A percentile compares a stretch with the other conserved stretches of the same genome.
These are phyloP conservation scores for Brachypodius melanocephalos DNA, from an alignment of 2,113 vertebrate genomes.

Conservation along the genomic window DNA sequence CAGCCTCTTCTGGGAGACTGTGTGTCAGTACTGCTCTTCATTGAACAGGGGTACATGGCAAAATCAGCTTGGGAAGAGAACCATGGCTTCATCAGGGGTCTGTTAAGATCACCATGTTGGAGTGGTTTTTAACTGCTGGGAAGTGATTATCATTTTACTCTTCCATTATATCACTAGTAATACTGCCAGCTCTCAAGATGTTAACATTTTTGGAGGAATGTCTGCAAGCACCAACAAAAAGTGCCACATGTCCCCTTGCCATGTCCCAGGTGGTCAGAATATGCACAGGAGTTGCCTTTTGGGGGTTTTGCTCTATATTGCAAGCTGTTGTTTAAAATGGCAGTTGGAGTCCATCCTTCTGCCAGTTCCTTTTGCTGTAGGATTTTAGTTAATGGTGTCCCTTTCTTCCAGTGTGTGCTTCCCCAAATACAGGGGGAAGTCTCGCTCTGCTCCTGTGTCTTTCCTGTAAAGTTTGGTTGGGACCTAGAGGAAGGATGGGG, in stretches of 20 bases:
- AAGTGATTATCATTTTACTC: not conserved
- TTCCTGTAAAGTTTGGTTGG: not conserved
- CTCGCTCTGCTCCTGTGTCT: not conserved
- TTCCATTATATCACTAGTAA: not conserved
- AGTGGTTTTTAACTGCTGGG: not conserved
- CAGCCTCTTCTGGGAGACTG: not conserved
- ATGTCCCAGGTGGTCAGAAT: rapidly evolving
- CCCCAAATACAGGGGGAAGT: not conserved
- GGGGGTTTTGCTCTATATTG: not conserved
- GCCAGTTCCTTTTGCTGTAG: not conserved
- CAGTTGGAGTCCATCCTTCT: not conserved
- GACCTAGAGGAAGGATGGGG: not conserved
- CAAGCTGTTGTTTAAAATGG: not conserved
- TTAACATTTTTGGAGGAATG: not conserved
- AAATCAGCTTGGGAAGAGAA: not conserved
- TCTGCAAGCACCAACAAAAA: not conserved
- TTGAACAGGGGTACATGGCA: not conserved
- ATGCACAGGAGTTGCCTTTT: not conserved
- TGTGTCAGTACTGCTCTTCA: not conserved
- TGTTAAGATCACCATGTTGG: not conserved
- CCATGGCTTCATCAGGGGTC: not conserved
- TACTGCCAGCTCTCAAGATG: not conserved
- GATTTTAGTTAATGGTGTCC: not conserved
- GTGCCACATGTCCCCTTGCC: not conserved
- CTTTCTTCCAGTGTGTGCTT: not conserved